Conservation (phyloP, 1,140 invertebrate genomes). For the Scaptomyza montana region DNA sequence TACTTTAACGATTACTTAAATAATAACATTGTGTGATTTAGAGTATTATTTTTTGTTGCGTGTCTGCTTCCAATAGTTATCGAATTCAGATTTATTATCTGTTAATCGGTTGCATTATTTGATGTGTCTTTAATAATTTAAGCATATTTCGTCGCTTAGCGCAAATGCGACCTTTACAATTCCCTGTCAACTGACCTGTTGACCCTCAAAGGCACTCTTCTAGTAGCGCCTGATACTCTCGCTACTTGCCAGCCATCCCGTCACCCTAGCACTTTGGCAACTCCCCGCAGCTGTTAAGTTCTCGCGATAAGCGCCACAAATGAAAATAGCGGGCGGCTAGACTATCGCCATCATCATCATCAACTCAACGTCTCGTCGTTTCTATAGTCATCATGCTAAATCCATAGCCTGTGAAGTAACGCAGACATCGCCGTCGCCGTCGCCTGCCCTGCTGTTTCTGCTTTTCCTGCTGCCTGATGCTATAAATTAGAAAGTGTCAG, state of each 20-base stretch:
- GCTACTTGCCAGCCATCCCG: neutral
- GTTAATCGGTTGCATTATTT: too few species aligned
- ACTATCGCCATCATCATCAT: slow-evolving; percentile 45
- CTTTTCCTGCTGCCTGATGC: slow-evolving; percentile 46
- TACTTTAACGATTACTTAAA: too few species aligned
- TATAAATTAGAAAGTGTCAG: slow-evolving; percentile 83
- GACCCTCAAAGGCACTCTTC: slow-evolving; percentile 20
- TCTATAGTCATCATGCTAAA: slow-evolving; percentile 37
- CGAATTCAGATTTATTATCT: too few species aligned
- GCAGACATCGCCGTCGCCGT: slow-evolving; percentile 21
- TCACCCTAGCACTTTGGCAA: neutral
- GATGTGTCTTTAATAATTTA: slow-evolving; percentile 26
- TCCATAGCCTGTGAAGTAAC: slow-evolving; percentile 9
- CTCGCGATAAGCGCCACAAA: slow-evolving; percentile 43
- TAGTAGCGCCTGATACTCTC: neutral
- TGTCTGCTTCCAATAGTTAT: too few species aligned
- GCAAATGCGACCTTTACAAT: slow-evolving; percentile 14
- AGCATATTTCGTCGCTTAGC: slow-evolving; percentile 13
- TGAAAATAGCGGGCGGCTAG: slow-evolving; percentile 46
- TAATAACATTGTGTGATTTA: too few species aligned
- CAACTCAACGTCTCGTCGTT: slow-evolving; percentile 38
- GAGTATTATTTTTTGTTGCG: too few species aligned
- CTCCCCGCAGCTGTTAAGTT: slow-evolving; percentile 43
- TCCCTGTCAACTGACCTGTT: slow-evolving; percentile 30
- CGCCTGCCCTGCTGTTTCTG: neutral